Evolutionary conservation across 1,140 invertebrate species (phyloP), one percentile per base, ranked within the genome.

Genomic region (Drosophila takahashii): DNA sequence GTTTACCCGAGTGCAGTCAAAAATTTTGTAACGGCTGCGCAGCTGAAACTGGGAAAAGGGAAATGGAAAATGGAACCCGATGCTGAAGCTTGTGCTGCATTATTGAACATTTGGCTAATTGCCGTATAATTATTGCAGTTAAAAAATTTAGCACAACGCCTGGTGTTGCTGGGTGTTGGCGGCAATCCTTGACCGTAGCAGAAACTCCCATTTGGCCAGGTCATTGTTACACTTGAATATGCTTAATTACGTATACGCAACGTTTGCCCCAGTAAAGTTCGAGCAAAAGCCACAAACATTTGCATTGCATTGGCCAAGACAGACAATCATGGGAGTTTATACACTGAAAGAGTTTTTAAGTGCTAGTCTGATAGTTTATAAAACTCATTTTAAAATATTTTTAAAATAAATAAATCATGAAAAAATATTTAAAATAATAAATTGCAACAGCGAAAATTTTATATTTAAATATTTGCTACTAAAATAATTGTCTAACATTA

Each of bases 41-140:
- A 76, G 61, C 56, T 45, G 65, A 70, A 50, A 50, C 27, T 29
- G 47, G 26, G 47, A 50, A 37, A 37, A 13, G 36, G 44, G 39
- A 59, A 61, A 37, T 47, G 59, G 64, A 39, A 65, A 74, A 59
- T 69, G 32, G 52, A 32, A 34, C 51, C 51, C 34, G 44, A 50
- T 36, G 57, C 57, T 41, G 58, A 36, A 41, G 45, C 57, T 57
- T 52, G 53, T 71, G 85, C 84, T 87, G 84, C 84, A 87, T 85
- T 87, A 87, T 87, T 87, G 84, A 87, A 87, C 84, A 89, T 89
- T 86, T 77, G 79, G 71, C 84, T 87, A 87, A 87, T 87, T 87
- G 84, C 80, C 84, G 80, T 85, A 89, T 87, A 87, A 87, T 87
- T 87, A 87, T 87, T 87, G 84, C 84, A 90, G 84, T 77, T 89